A percentile compares a stretch with the other conserved stretches of the same genome.
Evolutionary conservation across 2,888 invertebrate genomes (phyloP).

Genomic region (Lypha dubia): DNA sequence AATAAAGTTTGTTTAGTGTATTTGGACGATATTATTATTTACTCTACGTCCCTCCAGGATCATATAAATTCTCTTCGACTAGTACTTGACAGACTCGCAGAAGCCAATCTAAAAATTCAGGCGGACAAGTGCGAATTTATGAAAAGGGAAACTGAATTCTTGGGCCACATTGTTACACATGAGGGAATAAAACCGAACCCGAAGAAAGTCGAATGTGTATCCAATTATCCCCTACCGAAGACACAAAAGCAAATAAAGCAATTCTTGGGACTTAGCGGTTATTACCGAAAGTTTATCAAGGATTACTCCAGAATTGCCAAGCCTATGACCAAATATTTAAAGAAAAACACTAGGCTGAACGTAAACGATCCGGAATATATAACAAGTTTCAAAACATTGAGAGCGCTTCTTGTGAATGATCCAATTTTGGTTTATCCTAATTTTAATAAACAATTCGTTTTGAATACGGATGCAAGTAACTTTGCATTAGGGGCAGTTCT

Average conservation of each 20-base stretch:
- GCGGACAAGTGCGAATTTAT: no score
- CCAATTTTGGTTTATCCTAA: constrained; percentile 52
- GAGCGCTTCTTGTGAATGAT: constrained; percentile 20
- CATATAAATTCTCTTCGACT: neutral
- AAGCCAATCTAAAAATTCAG: no score
- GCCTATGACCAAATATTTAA: constrained; percentile 68
- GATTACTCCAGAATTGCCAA: constrained; percentile 69
- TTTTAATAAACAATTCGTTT: constrained; percentile 46
- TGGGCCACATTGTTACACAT: neutral
- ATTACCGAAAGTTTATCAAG: neutral
- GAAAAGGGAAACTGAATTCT: no score
- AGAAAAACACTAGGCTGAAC: constrained; percentile 55
- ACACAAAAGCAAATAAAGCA: constrained; percentile 76
- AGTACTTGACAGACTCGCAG: neutral
- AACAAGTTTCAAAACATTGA: constrained; percentile 47
- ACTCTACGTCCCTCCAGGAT: neutral
- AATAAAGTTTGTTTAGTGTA: neutral
- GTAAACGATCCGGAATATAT: constrained; percentile 56
- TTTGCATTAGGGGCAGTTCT: constrained; percentile 25
- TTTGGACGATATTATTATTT: neutral
- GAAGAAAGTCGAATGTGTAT: constrained; percentile 73
- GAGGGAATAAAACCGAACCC: constrained; percentile 78
- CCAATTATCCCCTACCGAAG: constrained; percentile 71
- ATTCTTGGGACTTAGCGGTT: constrained; percentile 74
- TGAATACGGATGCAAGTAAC: constrained; percentile 35